Base-by-base conservation (phyloP, 2,888 invertebrate genomes). In the Drosophila putrida region DNA sequence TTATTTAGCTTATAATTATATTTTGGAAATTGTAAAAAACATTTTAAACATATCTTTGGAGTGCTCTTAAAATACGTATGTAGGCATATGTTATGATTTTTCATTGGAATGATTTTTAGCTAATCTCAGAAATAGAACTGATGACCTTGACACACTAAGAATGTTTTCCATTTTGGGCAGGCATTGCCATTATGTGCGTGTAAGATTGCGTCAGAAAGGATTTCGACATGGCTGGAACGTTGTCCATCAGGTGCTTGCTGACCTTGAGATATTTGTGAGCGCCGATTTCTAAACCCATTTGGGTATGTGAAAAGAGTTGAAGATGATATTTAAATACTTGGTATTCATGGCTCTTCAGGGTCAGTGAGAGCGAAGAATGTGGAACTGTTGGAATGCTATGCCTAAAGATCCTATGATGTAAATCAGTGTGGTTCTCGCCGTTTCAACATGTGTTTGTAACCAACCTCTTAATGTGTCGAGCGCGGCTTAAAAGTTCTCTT, bases 241-340 rank as follows among this genome's bases (percentile, higher is more conserved):
- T 53, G 38, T 25, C 20, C 54, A 8, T 73, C 61, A 67, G 72
- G 61, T 70, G 58, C 36, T 27, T 2, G 4, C 36, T 82, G 76
- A 80, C 91, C 91, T 89, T 90, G 89, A 78, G 67, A 46, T 36
- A 8, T 38, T 25, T 28, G 62, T 39, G 53, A 33, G 47, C 46
- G 36, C 46, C 60, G 78, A 60, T 88, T 88, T 82, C 90, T 82
- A 85, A 78, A 62, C 43, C 41, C 72, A 79, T 88, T 88, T 66
- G 5, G 49, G 33, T 27, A 25, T 10, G 13, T 58, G 61, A 61
- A 81, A 87, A 89, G 89, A 89, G 86, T 88, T 89, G 46, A 66
- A 71, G 43, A 67, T 59, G 70, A 58, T 51, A 13, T 59, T 50
- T 11, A 43, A 39, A 50, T 27, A 35, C 47, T 28, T 35, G 28